Evolutionary conservation across 2,797 vertebrate genomes (phyloP).

Genomic region (Oreonectes daqikongensis): DNA sequence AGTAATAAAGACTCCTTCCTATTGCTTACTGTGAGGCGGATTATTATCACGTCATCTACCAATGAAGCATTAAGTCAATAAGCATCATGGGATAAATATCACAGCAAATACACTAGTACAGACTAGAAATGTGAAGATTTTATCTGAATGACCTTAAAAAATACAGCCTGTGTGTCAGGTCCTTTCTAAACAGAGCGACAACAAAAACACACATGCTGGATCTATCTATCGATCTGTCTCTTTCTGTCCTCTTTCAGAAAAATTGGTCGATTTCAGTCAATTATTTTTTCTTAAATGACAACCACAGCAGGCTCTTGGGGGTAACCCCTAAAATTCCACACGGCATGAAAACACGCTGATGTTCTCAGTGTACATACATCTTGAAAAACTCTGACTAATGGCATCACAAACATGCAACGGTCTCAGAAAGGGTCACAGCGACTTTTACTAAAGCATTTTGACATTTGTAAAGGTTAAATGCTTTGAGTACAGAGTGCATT

Average conservation of each 20-base stretch:
- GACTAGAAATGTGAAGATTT: background rate
- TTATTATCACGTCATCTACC: background rate
- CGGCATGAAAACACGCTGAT: background rate
- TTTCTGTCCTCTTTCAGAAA: background rate
- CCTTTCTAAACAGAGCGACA: slow-evolving; percentile 50
- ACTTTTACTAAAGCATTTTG: background rate
- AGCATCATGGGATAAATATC: too few relatives aligned
- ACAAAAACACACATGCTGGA: slow-evolving; percentile 38
- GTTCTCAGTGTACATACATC: background rate
- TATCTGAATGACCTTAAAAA: slow-evolving; percentile 64
- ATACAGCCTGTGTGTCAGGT: slow-evolving; percentile 60
- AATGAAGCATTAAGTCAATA: background rate
- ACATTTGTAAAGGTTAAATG: background rate
- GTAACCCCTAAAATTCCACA: background rate
- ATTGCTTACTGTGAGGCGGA: background rate
- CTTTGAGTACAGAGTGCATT: background rate
- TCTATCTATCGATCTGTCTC: slow-evolving; percentile 36
- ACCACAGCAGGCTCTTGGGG: background rate
- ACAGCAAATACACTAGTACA: slow-evolving; percentile 42
- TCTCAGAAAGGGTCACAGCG: background rate
- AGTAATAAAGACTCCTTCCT: background rate
- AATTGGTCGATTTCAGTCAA: background rate
- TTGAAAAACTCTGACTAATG: background rate
- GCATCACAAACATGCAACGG: slow-evolving; percentile 13
- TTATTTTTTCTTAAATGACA: background rate